Percentiles rank a stretch among this genome's conserved stretches.
These are phyloP conservation scores for Rosalia funebris DNA, from an alignment of 2,888 invertebrate genomes.

Conservation along the genomic window DNA sequence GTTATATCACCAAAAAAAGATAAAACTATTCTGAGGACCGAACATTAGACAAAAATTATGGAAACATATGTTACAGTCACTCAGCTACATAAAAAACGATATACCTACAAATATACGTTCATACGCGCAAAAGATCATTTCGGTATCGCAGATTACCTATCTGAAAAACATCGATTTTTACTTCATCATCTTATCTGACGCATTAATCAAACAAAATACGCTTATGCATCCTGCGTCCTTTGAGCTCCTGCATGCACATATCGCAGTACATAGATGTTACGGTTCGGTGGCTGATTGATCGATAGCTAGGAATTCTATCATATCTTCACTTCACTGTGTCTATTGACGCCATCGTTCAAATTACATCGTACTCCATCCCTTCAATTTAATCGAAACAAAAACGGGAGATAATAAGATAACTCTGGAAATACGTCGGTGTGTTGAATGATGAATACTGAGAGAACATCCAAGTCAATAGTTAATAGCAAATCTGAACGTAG, in stretches of 20 bases:
- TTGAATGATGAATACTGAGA: not conserved
- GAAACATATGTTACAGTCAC: too few species aligned
- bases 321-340: slow-evolving; percentile 10
- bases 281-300: slow-evolving; percentile 20
- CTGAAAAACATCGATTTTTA: slow-evolving; percentile 8
- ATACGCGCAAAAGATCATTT: not conserved
- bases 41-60: too few species aligned
- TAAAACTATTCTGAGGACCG: too few species aligned
- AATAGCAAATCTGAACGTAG: slow-evolving; percentile 15
- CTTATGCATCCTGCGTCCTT: slow-evolving; percentile 9
- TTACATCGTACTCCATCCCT: slow-evolving; percentile 6
- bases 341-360: slow-evolving; percentile 12
- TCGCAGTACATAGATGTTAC: slow-evolving; percentile 15
- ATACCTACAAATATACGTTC: too few species aligned
- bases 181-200: slow-evolving; percentile 12
- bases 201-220: slow-evolving; percentile 4
- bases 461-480: not conserved
- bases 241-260: slow-evolving; percentile 15
- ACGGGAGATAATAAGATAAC: slow-evolving; percentile 5
- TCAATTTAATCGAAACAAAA: slow-evolving; percentile 15
- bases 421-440: slow-evolving; percentile 3
- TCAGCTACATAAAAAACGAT: too few species aligned
- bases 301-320: slow-evolving; percentile 20
- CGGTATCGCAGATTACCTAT: slow-evolving; percentile 1
- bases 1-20: too few species aligned